Evolutionary conservation across 1,140 invertebrate species (phyloP).

Genomic region (Bombus impatiens): DNA sequence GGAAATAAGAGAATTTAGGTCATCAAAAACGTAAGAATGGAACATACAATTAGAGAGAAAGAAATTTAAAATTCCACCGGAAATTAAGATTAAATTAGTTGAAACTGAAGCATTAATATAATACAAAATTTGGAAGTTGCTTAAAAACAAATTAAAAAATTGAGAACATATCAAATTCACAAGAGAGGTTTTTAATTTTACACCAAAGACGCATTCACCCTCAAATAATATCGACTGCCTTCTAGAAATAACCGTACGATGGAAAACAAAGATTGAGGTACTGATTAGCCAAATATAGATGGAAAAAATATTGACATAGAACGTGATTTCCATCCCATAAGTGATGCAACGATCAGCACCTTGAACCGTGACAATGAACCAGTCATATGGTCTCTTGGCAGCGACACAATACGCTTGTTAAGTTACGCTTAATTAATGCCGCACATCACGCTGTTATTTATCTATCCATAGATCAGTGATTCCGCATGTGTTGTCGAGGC

Average conservation of each 20-base stretch:
- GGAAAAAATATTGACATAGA: conserved; percentile 13
- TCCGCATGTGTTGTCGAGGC: background rate
- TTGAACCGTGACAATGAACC: conserved; percentile 67
- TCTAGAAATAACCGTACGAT: too few relatives aligned
- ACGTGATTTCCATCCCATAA: conserved; percentile 21
- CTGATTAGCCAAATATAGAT: conserved; percentile 41
- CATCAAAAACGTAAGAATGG: too few relatives aligned
- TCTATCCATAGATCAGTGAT: conserved; percentile 21
- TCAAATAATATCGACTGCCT: background rate
- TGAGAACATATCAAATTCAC: too few relatives aligned
- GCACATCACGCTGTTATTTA: conserved; percentile 28
- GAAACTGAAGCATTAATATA: too few relatives aligned
- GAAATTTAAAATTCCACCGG: too few relatives aligned
- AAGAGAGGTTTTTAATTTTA: background rate
- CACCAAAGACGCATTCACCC: background rate
- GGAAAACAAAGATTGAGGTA: background rate
- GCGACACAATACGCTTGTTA: conserved; percentile 32
- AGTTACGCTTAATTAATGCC: conserved; percentile 41
- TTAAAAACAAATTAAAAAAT: too few relatives aligned
- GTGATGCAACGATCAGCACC: conserved; percentile 44
- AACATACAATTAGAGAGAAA: too few relatives aligned
- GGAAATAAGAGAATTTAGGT: too few relatives aligned
- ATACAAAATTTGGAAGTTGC: too few relatives aligned
- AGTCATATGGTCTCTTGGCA: conserved; percentile 16
- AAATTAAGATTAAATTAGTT: too few relatives aligned